Percentiles rank a stretch among this genome's conserved stretches.
phyloP scores from a whole-genome alignment of 2,888 invertebrate species.

The Ochlodes sylvanus region DNA sequence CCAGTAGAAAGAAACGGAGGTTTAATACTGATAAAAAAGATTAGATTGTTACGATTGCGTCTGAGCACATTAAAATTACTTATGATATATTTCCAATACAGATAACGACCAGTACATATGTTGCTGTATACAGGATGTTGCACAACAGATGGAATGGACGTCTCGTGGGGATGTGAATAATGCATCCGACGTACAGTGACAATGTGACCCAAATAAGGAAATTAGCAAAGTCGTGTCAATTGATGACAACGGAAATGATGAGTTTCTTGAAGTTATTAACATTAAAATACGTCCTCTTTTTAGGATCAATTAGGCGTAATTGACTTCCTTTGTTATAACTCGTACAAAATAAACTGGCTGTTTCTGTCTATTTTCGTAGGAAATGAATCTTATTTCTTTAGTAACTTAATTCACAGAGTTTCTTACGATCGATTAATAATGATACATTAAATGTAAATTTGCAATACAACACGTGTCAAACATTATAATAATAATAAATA shows the following conservation, averaged over 20 bases:
- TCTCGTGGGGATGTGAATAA: conserved; percentile 15
- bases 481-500: no score
- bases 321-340: no score
- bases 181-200: conserved; percentile 1
- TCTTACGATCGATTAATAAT: no score
- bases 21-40: not conserved
- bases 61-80: conserved; percentile 4
- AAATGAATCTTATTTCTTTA: no score
- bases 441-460: no score
- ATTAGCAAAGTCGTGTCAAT: conserved; percentile 13
- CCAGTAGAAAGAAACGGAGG: not conserved
- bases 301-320: no score
- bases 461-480: no score
- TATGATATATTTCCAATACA: conserved; percentile 2
- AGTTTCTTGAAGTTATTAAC: not conserved
- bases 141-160: conserved; percentile 9
- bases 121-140: conserved; percentile 3
- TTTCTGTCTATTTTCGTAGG: no score
- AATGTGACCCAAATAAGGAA: conserved; percentile 26
- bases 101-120: not conserved
- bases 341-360: no score
- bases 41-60: not conserved
- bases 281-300: not conserved
- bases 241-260: conserved; percentile 17
- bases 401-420: no score